Base-by-base conservation (phyloP, 2,113 vertebrate genomes). In the Ranitomeya imitator region DNA sequence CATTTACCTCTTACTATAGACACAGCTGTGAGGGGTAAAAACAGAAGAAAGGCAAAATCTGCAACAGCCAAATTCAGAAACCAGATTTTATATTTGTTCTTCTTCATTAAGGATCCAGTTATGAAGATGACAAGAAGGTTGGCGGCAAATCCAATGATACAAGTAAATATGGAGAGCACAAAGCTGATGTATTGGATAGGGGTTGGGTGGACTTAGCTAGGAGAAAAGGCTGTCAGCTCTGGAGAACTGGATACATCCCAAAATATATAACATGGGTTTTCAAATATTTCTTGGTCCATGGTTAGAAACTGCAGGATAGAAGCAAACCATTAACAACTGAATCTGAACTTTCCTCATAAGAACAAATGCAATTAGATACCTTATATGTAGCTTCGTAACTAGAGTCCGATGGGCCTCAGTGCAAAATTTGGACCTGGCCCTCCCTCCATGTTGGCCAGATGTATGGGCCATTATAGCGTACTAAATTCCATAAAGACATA, bases 21-120 rank as follows among this genome's bases (percentile, higher is more conserved):
- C 14, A 23, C 79, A 11, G 31, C 65, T 3, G 82, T 16, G 14
- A 87, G 15, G 5, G 85, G 76, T 6, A 87, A 31, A 45, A 81
- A 10, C 10, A 88, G 55, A 71, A 45, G 23, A 23, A 80, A 81
- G 52, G 16, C 3, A n/a, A 88, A 82, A 52, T 88, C 86, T 10
- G 86, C 86, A 1, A 82, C 8, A 0, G 86, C 86, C 67, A 88
- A 63, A 31, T 88, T 82, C 55, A 82, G 31, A 37, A 88, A 88
- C 86, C 86, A 88, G 79, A 88, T 71, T 60, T 60, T 45, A 23
- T 14, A 74, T 73, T 74, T 82, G 23, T 81, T 69, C 19, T 83
- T 83, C n/a, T 86, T 65, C 85, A 26, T 79, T 18, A 79, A 21
- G 76, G 54, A 77, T 63, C 31, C 55, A 9, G 85, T 86, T 26